phyloP scores from a whole-genome alignment of 2,888 invertebrate species.

The Leucoma salicis region DNA sequence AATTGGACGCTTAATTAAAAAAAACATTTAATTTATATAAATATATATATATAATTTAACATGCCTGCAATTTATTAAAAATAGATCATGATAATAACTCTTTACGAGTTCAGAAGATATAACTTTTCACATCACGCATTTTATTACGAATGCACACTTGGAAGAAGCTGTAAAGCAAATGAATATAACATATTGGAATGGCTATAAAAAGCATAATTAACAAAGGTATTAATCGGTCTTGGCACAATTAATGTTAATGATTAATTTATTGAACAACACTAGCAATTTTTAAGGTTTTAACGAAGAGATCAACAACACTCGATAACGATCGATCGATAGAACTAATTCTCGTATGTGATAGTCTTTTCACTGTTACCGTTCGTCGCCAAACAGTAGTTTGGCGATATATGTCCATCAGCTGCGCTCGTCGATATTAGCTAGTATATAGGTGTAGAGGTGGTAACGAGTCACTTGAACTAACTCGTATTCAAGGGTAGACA shows the following conservation, averaged over 20 bases:
- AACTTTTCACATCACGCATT: too few species aligned
- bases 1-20: too few species aligned
- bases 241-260: background rate
- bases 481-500: constrained; percentile 92
- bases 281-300: constrained; percentile 6
- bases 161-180: too few species aligned
- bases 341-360: constrained; percentile 1
- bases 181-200: background rate
- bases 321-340: constrained; percentile 33
- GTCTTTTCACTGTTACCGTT: constrained; percentile 19
- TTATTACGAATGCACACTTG: too few species aligned
- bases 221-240: background rate
- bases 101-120: too few species aligned
- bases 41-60: too few species aligned
- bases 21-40: too few species aligned
- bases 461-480: constrained; percentile 85
- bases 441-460: constrained; percentile 91
- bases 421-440: constrained; percentile 87
- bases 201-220: background rate
- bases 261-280: constrained; percentile 3
- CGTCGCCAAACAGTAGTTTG: background rate
- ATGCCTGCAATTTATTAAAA: too few species aligned
- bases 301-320: constrained; percentile 39
- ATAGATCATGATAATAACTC: too few species aligned
- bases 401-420: constrained; percentile 87